phyloP scores from a whole-genome alignment of 2,888 invertebrate genomes.

The Microplitis manilae region DNA sequence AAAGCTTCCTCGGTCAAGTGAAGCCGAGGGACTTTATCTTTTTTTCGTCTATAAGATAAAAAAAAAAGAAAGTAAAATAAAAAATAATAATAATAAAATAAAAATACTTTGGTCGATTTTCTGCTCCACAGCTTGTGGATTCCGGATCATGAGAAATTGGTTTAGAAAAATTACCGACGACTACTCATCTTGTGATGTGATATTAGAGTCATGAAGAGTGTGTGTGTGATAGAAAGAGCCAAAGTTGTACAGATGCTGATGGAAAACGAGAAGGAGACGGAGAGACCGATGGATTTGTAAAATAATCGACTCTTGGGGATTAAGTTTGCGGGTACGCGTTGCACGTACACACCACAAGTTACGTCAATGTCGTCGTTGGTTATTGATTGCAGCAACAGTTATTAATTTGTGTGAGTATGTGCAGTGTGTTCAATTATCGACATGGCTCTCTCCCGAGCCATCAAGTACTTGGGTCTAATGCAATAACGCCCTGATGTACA shows the following conservation, averaged over 20 bases:
- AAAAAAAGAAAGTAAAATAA: background rate
- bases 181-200: background rate
- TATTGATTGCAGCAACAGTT: constrained; percentile 70
- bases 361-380: constrained; percentile 53
- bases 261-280: background rate
- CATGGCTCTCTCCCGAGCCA: constrained; percentile 51
- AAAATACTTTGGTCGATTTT: background rate
- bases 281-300: constrained; percentile 27
- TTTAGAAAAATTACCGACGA: background rate
- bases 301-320: constrained; percentile 34
- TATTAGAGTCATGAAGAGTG: background rate
- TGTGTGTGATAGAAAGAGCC: no score
- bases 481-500: constrained; percentile 56
- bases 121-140: background rate
- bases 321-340: constrained; percentile 13
- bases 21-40: background rate
- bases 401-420: constrained; percentile 62
- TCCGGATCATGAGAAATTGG: background rate
- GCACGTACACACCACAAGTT: constrained; percentile 37
- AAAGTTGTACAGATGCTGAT: background rate
- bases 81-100: background rate
- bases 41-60: background rate
- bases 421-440: constrained; percentile 65
- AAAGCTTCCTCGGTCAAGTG: background rate
- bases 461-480: constrained; percentile 53